phyloP scores from a whole-genome alignment of 1,140 invertebrate species.

The Pissodes strobi region DNA sequence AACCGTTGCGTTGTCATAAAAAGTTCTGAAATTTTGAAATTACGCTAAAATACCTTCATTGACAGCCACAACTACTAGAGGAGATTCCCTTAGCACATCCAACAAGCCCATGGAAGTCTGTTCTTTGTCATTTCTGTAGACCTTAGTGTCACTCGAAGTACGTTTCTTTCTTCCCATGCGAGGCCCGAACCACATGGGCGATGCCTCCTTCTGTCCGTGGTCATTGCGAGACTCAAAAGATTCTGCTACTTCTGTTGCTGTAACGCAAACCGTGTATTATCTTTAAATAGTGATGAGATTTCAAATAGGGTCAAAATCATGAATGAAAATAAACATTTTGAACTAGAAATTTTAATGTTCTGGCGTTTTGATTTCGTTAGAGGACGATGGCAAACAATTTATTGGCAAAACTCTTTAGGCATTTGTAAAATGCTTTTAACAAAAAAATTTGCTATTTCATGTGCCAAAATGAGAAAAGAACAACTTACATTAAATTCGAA shows the following conservation, averaged over 20 bases:
- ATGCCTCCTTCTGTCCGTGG: constrained; percentile 13
- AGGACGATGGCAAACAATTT: too few species aligned
- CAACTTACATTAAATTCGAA: too few species aligned
- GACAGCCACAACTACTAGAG: constrained; percentile 26
- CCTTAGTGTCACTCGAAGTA: constrained; percentile 10
- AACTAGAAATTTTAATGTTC: background rate
- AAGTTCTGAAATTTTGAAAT: too few species aligned
- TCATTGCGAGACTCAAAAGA: constrained; percentile 4
- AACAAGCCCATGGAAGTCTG: constrained; percentile 1
- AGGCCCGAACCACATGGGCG: constrained; percentile 37
- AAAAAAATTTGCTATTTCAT: too few species aligned
- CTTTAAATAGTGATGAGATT: too few species aligned
- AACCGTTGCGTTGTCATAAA: too few species aligned
- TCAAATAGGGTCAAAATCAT: too few species aligned
- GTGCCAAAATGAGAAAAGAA: too few species aligned
- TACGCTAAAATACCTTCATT: constrained; percentile 36
- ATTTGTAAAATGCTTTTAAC: too few species aligned
- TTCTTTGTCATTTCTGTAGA: constrained; percentile 15
- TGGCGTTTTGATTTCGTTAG: too few species aligned
- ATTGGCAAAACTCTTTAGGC: too few species aligned
- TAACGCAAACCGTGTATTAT: background rate
- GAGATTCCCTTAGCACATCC: constrained; percentile 19
- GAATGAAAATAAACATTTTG: background rate
- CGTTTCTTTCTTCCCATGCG: constrained; percentile 35
- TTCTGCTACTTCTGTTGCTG: background rate